A percentile compares a stretch with the other conserved stretches of the same genome.
Evolutionary conservation across 2,113 vertebrate species (phyloP).

Genomic region (Anhinga anhinga): DNA sequence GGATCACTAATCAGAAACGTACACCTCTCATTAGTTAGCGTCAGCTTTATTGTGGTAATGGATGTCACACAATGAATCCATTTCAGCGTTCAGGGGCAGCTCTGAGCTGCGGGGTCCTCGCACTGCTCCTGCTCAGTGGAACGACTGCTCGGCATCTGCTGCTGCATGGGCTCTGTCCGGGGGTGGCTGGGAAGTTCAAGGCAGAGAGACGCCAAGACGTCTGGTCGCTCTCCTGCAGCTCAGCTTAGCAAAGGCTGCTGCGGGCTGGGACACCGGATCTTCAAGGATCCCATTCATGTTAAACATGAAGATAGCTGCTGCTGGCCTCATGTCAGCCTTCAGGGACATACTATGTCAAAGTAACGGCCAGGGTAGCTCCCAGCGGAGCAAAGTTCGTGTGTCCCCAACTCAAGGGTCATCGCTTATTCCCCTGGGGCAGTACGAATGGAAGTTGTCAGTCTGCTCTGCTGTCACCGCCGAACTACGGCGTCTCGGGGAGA

Average conservation of each 20-base stretch:
- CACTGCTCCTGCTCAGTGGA: neutral
- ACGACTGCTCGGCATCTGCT: neutral
- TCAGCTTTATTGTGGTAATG: neutral
- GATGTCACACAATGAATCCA: neutral
- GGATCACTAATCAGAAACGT: neutral
- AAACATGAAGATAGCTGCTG: neutral
- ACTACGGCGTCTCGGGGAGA: neutral
- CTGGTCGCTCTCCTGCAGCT: neutral
- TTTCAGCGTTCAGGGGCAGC: neutral
- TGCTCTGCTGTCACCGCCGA: neutral
- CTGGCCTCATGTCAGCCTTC: neutral
- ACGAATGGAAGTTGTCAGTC: neutral
- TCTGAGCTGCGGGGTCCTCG: neutral
- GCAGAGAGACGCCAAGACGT: neutral
- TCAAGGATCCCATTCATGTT: neutral
- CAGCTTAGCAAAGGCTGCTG: neutral
- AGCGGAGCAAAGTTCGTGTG: neutral
- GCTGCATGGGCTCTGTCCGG: neutral
- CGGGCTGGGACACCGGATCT: neutral
- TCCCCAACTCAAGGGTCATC: neutral
- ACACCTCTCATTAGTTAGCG: neutral
- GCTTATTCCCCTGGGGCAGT: neutral
- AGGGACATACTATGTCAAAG: neutral
- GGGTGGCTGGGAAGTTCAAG: neutral
- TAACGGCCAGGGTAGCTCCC: rapidly evolving